A percentile compares a stretch with the other conserved stretches of the same genome.
Conservation (phyloP, 2,113 vertebrate genomes). For the Drymodes brunneopygia region DNA sequence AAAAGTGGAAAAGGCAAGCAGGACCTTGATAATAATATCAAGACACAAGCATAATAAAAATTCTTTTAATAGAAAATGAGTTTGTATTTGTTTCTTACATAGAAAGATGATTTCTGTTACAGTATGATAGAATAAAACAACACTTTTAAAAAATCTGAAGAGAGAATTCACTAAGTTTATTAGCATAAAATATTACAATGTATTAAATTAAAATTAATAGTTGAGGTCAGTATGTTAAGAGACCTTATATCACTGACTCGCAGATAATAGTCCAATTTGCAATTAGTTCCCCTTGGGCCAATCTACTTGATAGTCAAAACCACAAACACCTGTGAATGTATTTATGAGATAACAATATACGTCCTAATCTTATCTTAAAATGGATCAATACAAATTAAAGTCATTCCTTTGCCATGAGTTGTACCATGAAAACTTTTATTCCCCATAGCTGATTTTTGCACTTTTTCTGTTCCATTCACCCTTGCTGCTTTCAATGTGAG, state of each 20-base stretch:
- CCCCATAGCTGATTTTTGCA: background rate
- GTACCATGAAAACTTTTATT: background rate
- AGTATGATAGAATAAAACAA: background rate
- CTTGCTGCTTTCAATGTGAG: background rate
- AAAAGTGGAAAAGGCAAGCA: background rate
- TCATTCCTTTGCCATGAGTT: background rate
- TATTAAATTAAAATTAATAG: background rate
- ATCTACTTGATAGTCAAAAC: background rate
- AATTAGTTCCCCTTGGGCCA: background rate
- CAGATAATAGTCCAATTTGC: background rate
- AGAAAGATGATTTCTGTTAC: background rate
- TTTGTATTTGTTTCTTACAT: background rate
- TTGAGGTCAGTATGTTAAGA: background rate
- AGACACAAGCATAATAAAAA: background rate
- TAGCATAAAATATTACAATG: background rate
- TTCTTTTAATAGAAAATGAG: background rate
- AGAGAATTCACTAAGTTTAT: background rate
- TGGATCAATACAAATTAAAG: background rate
- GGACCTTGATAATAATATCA: background rate
- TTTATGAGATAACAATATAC: background rate
- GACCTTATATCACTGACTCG: background rate
- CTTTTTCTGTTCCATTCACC: background rate
- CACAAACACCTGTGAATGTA: background rate
- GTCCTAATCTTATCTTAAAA: background rate
- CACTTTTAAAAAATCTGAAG: accelerated